These are phyloP conservation scores for Xenops minutus DNA, from an alignment of 2,797 vertebrate genomes.

Conservation along the genomic window DNA sequence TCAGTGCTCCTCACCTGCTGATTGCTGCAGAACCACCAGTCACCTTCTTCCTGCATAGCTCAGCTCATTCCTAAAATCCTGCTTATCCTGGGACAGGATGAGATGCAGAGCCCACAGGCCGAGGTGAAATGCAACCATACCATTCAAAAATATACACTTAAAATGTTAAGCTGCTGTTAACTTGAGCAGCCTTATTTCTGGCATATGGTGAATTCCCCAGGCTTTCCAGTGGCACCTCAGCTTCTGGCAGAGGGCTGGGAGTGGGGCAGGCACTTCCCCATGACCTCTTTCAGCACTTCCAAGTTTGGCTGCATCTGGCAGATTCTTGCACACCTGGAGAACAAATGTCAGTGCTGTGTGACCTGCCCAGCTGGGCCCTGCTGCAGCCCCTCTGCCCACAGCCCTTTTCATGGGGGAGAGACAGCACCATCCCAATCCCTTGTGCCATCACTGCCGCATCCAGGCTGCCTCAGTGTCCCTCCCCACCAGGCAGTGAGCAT, in stretches of 20 bases:
- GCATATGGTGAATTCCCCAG: background rate
- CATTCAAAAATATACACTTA: background rate
- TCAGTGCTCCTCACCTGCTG: background rate
- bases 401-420: background rate
- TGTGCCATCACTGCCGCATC: fast-evolving
- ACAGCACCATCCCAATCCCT: background rate
- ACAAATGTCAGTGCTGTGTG: background rate
- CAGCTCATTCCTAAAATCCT: fast-evolving
- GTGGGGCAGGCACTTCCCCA: background rate
- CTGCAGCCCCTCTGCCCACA: background rate
- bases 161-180: background rate
- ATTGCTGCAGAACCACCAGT: background rate
- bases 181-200: background rate
- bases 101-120: background rate
- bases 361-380: background rate
- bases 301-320: background rate
- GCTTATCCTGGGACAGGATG: background rate
- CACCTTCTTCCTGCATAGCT: background rate
- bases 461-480: background rate
- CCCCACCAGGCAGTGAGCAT: fast-evolving
- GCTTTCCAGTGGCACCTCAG: background rate
- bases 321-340: background rate
- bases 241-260: background rate
- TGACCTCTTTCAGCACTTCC: background rate
- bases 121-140: background rate